Percentiles rank a stretch among this genome's conserved stretches.
Evolutionary conservation across 2,113 vertebrate genomes (phyloP).

Genomic region (Menura novaehollandiae): DNA sequence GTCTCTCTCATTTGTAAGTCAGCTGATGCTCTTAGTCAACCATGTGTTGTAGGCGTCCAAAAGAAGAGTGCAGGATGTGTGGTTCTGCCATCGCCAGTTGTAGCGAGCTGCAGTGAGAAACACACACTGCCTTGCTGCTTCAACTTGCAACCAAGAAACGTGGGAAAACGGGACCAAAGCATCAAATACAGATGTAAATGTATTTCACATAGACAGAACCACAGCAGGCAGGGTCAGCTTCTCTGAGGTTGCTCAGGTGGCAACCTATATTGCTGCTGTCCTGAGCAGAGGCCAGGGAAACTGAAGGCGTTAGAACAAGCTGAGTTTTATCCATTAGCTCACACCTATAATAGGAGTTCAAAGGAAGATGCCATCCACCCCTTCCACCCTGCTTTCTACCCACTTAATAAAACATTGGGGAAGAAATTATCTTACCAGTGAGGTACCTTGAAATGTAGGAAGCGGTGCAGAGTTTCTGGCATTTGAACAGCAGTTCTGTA

Average conservation of each 20-base stretch:
- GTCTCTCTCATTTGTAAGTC: background rate
- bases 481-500: background rate
- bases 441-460: background rate
- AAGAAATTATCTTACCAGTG: background rate
- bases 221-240: background rate
- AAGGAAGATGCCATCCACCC: background rate
- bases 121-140: background rate
- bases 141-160: background rate
- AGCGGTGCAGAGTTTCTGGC: background rate
- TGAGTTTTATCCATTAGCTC: background rate
- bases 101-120: background rate
- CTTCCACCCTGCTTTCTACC: background rate
- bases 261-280: background rate
- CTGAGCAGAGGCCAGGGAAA: background rate
- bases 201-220: background rate
- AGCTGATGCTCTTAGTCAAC: background rate
- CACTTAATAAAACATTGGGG: background rate
- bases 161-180: background rate
- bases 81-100: background rate
- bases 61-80: background rate
- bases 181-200: background rate
- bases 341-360: background rate
- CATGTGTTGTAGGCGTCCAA: rapidly evolving
- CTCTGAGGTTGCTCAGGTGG: background rate
- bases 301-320: background rate